These are phyloP conservation scores for Enteromius anoplus DNA, from an alignment of 2,797 vertebrate genomes.

Conservation along the genomic window DNA sequence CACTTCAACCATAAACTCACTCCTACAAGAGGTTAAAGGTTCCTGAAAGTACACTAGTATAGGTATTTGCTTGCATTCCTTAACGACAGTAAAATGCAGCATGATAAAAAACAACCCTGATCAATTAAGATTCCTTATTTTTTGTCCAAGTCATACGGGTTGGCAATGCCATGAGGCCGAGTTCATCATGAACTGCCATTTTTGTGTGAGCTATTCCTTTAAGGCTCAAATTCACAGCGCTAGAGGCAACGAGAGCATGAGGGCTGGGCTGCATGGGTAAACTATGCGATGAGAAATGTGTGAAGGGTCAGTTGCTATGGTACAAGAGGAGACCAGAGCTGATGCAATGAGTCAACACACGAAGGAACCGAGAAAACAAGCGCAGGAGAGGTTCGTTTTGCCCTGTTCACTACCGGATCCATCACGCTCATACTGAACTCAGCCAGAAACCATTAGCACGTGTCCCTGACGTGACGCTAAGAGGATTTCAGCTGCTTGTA, in stretches of 20 bases:
- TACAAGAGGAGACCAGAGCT: constrained; percentile 6
- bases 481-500: not conserved
- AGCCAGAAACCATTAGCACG: constrained; percentile 13
- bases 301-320: constrained; percentile 52
- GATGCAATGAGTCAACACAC: constrained; percentile 40
- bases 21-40: not conserved
- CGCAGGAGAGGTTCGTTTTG: not conserved
- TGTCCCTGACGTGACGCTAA: not conserved
- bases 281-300: constrained; percentile 27
- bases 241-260: not conserved
- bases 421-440: constrained; percentile 19
- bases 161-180: not conserved
- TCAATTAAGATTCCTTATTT: not conserved
- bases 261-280: constrained; percentile 23
- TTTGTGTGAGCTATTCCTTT: constrained; percentile 4
- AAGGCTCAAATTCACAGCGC: not conserved
- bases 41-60: not conserved
- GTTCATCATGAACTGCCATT: not conserved
- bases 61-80: not conserved
- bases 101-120: not conserved
- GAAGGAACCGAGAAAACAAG: constrained; percentile 23
- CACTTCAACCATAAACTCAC: not conserved
- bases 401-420: not conserved
- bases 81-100: not conserved
- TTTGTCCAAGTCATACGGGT: not conserved